Conservation (phyloP, 2,113 vertebrate species). For the Ovis canadensis region DNA sequence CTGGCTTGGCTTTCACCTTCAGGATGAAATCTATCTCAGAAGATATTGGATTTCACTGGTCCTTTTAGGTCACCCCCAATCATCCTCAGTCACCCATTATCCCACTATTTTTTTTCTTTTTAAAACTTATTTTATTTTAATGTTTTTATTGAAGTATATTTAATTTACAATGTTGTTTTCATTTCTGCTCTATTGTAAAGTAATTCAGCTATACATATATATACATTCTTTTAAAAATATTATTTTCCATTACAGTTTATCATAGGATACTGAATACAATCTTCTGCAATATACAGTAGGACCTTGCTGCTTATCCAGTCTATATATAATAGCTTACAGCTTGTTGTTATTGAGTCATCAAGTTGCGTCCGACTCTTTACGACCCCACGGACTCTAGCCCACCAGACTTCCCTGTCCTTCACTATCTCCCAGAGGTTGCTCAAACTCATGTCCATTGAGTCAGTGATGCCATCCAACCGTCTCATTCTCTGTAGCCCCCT, state of each 20-base stretch:
- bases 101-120: not conserved
- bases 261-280: not conserved
- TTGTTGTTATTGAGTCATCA: not conserved
- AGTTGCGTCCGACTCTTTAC: not conserved
- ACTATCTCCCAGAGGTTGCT: not conserved
- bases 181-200: not conserved
- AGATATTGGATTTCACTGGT: not conserved
- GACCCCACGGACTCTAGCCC: not conserved
- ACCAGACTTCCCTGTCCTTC: not conserved
- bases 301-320: not conserved
- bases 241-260: not conserved
- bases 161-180: not conserved
- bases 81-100: not conserved
- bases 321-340: not conserved
- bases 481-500: not conserved
- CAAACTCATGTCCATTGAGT: not conserved
- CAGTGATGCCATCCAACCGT: rapidly evolving
- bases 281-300: not conserved
- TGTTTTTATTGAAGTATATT: not conserved
- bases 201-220: not conserved
- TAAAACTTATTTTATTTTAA: not conserved
- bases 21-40: not conserved
- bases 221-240: not conserved
- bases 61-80: not conserved
- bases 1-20: not conserved